Percentiles rank a stretch among this genome's conserved stretches.
Conservation (phyloP, 2,797 vertebrate species). For the Melanotaenia maccullochi region DNA sequence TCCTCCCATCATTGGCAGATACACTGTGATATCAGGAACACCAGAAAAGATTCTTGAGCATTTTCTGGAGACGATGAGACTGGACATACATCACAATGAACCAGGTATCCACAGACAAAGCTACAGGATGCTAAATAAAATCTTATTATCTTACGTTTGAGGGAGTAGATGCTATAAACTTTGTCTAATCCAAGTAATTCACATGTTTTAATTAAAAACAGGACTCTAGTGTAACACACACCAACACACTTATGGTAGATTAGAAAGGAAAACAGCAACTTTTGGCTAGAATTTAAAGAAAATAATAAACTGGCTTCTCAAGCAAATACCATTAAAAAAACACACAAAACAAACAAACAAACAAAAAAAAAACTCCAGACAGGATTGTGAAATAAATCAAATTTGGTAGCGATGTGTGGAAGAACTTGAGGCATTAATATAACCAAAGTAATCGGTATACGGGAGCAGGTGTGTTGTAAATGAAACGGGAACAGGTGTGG, state of each 20-base stretch:
- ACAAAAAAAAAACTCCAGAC: background rate
- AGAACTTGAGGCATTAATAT: background rate
- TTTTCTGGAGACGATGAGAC: constrained; percentile 96
- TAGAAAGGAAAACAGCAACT: background rate
- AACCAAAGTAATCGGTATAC: background rate
- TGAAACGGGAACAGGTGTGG: background rate
- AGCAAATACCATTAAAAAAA: background rate
- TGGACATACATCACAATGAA: constrained; percentile 92
- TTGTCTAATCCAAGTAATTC: background rate
- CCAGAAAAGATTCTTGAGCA: constrained; percentile 99
- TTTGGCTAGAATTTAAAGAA: background rate
- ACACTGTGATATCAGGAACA: constrained; percentile 98
- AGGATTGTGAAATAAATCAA: background rate
- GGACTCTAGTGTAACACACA: background rate
- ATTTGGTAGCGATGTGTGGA: background rate
- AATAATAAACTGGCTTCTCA: background rate
- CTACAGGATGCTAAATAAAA: background rate
- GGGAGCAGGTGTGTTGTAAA: background rate
- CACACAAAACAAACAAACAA: background rate
- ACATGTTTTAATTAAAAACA: background rate
- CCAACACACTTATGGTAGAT: background rate
- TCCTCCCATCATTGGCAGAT: constrained; percentile 76
- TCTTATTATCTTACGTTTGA: background rate
- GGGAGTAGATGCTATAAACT: background rate
- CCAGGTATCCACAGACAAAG: constrained; percentile 71